Base-by-base conservation (phyloP, 1,140 invertebrate species). In the Solenopsis fugax region DNA sequence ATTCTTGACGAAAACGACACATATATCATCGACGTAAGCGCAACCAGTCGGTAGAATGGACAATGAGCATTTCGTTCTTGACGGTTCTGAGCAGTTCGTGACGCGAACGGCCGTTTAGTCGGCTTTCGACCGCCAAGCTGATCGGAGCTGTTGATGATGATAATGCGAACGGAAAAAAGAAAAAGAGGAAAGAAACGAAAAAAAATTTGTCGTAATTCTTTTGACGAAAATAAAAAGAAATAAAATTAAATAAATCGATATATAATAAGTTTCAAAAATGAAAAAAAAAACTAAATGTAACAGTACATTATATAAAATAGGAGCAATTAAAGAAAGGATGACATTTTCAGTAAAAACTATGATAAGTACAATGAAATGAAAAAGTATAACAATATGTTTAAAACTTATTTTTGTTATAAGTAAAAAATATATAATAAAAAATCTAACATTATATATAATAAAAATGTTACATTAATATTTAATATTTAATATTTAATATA, bases 21-120 rank as follows among this genome's bases (percentile, higher is more conserved):
- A 88, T 91, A 91, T 90, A 88, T 13, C n/a, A 16, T 13, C 76
- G 87, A 67, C 54, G 13, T 86, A 62, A 73, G 72, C 85, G 65
- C 88, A 16, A 87, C 54, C 76, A 77, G 60, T 54, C 78, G 67
- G 62, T 48, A 21, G 3, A 5, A 54, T 65, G n/a, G 10, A 6
- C 34, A 78, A 45, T 7, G 34, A 29, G 13, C 7, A 65, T 5
- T 64, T 37, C 73, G 5, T 65, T 41, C 58, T 64, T 62, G 21
- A 24, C 21, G 21, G 24, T 77, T 78, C 13, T 18, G 69, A 82
- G 2, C 3, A 52, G 16, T 62, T 88, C 18, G 10, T 16, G 12
- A 41, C 48, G 6, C 41, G 13, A 62, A 65, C 24, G 12, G n/a
- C 7, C 4, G 4, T 2, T 34, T 60, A 89, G 48, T 89, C 69